Evolutionary conservation across 2,888 invertebrate species (phyloP), one percentile per base, ranked within the genome.

Genomic region (Ametastegia equiseti): DNA sequence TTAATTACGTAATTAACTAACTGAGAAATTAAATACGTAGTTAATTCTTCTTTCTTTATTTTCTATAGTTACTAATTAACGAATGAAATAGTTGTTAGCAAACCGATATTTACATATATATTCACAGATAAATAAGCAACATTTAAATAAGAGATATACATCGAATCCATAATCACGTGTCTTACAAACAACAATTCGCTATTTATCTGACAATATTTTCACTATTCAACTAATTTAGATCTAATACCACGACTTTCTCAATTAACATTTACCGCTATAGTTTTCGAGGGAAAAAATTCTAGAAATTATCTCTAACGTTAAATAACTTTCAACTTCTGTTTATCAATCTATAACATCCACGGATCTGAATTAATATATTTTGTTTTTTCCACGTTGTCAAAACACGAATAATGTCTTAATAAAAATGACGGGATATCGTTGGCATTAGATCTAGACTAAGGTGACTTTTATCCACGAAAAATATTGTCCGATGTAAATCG

Each of bases 61-160:
- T 33, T 57, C 3, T 63, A 15, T 33, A 33, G 27, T n/a, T 63
- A 63, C 33, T 23, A 63, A 19, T 42, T 69, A 42, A 69, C 42
- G 42, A 42, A 42, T 23, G 30, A 42, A 69, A 67, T 11, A n/a
- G n/a, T 63, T 60, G 27, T 60, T 30, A 71, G 47, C 71, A 71
- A 45, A 71, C 71, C 45, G 71, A 71, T 71, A 71, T 71, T 71
- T 85, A 86, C 86, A 86, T 80, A 84, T n/a, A n/a, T 82, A 84
- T 81, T 71, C 81, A 65, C 80, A 81, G 83, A 85, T 83, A 84
- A 85, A 83, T 84, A 83, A 84, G 84, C 80, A 83, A 80, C 36
- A 60, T 75, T 75, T 54, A 60, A 42, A 6, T 23, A 36, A 54
- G 23, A n/a, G n/a, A 57, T 60, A 39, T 63, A 50, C 71, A 54